These are phyloP conservation scores for Malthinus seriepunctatus DNA, from an alignment of 2,888 invertebrate genomes.

Conservation along the genomic window DNA sequence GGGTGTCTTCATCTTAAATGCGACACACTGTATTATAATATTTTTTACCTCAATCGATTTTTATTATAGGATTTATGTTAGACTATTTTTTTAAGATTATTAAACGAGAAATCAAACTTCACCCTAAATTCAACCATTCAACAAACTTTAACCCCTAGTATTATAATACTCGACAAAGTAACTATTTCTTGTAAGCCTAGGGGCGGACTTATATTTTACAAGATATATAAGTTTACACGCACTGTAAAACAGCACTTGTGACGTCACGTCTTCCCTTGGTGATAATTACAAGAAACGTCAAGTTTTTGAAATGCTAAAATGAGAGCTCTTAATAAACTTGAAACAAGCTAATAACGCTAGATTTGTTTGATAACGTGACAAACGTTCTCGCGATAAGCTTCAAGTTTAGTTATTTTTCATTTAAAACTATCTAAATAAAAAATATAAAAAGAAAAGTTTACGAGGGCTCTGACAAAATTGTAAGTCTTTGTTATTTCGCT, in stretches of 20 bases:
- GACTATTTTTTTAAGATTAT: no score
- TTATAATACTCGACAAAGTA: not conserved
- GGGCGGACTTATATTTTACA: constrained; percentile 21
- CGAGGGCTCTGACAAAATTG: not conserved
- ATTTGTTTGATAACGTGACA: constrained; percentile 18
- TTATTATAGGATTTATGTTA: no score
- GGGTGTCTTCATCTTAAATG: no score
- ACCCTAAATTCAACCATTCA: not conserved
- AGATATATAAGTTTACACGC: constrained; percentile 25
- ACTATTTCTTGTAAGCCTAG: constrained; percentile 4
- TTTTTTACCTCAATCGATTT: no score
- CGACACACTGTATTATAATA: no score
- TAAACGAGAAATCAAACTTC: not conserved
- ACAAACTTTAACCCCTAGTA: not conserved
- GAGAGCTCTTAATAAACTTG: constrained; percentile 25
- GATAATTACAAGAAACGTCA: constrained; percentile 23
- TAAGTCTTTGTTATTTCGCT: constrained; percentile 2
- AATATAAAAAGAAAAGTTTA: not conserved
- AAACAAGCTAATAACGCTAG: constrained; percentile 8
- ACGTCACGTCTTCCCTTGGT: constrained; percentile 25
- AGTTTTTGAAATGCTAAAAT: constrained; percentile 26
- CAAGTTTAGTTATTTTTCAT: not conserved
- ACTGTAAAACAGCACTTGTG: constrained; percentile 11
- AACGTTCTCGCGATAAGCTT: not conserved
- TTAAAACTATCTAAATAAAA: not conserved